Evolutionary conservation across 2,888 invertebrate genomes (phyloP), one percentile per base, ranked within the genome.

Genomic region (Ochropleura leucogaster): DNA sequence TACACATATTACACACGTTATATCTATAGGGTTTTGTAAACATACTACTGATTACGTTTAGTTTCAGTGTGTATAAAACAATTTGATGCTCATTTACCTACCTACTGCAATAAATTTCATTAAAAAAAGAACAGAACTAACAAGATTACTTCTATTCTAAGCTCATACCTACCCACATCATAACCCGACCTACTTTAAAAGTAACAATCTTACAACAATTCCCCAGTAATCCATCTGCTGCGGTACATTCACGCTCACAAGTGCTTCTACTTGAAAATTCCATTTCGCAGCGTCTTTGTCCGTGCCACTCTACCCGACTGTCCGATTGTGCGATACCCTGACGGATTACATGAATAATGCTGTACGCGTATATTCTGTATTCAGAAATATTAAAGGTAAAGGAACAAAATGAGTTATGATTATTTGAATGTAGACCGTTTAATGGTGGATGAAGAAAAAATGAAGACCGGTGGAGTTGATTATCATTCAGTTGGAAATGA

Each of bases 211-310:
- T 74, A 73, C 83, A 81, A 81, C 83, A 83, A 86, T 81, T 78
- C 77, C 84, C 67, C 68, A 80, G 78, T 81, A 85, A 87, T 87
- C 87, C 84, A 84, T 87, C 84, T 84, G 69, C 74, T 80, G 72
- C 64, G 68, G 76, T 81, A 85, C 84, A 75, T 71, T 78, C 77
- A 30, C 67, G 76, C 75, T 67, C 80, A 87, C 80, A 87, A 85
- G 85, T 85, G 85, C 68, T 82, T 79, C 88, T 86, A 89, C 91
- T 90, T 89, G 89, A 91, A 91, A 91, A 91, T 90, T 91, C 91
- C 90, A 91, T 91, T 91, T 91, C 89, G 89, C 74, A 84, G 77
- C 86, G 82, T 87, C 90, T 91, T 90, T 91, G 91, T 91, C 86
- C 85, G 85, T 76, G 72, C 83, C 84, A 87, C 87, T 88, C 85